phyloP scores from a whole-genome alignment of 2,113 vertebrate species.

The Ptilonorhynchus violaceus region DNA sequence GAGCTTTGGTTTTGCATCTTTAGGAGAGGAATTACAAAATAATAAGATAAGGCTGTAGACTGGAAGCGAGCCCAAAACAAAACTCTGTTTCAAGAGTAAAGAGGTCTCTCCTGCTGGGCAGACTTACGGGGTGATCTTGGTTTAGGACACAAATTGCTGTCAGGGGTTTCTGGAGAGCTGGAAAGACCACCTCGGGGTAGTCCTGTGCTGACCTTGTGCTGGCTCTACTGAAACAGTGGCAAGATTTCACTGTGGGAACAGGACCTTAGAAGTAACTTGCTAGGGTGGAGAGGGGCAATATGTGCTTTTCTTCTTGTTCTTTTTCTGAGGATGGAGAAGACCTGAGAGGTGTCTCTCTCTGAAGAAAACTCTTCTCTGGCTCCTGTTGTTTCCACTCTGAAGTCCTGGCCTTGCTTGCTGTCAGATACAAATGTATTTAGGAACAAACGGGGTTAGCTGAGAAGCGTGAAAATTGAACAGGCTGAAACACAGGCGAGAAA shows the following conservation, averaged over 20 bases:
- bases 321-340: not conserved
- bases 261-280: not conserved
- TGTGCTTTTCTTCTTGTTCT: not conserved
- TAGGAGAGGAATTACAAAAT: slow-evolving; percentile 41
- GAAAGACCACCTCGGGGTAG: not conserved
- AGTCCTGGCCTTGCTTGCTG: not conserved
- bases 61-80: not conserved
- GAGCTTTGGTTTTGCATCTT: slow-evolving; percentile 13
- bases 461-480: not conserved
- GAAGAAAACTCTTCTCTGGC: not conserved
- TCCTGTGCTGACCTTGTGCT: not conserved
- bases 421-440: not conserved
- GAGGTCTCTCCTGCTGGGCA: not conserved
- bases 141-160: not conserved
- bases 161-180: not conserved
- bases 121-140: not conserved
- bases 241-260: not conserved
- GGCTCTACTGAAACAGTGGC: not conserved
- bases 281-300: not conserved
- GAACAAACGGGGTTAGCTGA: not conserved
- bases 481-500: not conserved
- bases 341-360: not conserved
- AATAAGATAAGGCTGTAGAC: slow-evolving; percentile 21
- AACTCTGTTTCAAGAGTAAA: not conserved
- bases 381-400: not conserved